phyloP scores from a whole-genome alignment of 2,888 invertebrate species.

The Gortyna flavago region DNA sequence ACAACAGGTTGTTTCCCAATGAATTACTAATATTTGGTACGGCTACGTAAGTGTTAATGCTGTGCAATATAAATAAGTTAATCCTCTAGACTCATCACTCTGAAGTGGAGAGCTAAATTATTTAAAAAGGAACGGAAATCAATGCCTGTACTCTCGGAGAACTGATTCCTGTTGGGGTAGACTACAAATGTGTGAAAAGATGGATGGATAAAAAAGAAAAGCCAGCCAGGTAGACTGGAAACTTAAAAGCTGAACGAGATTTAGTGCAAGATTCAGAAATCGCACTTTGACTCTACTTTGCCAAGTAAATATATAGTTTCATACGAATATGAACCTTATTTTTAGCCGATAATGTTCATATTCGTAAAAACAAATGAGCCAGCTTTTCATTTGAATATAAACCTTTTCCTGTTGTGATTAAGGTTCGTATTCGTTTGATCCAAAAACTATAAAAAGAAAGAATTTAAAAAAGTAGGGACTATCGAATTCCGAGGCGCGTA shows the following conservation, averaged over 20 bases:
- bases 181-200: neutral
- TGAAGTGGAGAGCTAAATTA: conserved; percentile 51
- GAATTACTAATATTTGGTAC: conserved; percentile 63
- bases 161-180: neutral
- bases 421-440: neutral
- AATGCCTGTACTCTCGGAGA: conserved; percentile 15
- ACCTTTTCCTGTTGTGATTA: neutral
- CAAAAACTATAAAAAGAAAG: neutral
- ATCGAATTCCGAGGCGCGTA: neutral
- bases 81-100: conserved; percentile 58
- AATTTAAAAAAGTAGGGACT: neutral
- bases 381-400: neutral
- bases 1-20: conserved; percentile 64
- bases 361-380: neutral
- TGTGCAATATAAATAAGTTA: conserved; percentile 62
- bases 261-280: neutral
- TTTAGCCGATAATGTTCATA: neutral
- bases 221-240: neutral
- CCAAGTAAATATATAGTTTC: neutral
- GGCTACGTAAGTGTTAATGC: conserved; percentile 58
- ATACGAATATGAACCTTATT: neutral
- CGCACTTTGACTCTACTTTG: neutral
- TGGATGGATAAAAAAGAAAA: neutral
- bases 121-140: conserved; percentile 47
- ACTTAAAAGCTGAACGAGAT: neutral